phyloP scores from a whole-genome alignment of 92 coral and sea anemone species.

The Scolanthus callimorphus region DNA sequence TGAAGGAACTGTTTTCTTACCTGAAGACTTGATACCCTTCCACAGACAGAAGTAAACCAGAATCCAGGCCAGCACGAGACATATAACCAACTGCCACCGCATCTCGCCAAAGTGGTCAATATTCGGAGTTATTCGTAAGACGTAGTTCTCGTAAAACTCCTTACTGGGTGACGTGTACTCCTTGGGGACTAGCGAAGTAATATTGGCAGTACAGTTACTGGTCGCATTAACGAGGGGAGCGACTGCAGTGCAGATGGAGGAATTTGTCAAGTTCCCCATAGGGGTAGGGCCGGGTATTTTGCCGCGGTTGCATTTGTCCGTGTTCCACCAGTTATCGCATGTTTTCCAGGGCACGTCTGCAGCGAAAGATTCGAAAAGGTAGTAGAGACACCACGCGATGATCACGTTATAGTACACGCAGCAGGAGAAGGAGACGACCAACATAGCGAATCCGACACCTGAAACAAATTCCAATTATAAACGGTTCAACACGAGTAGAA shows the following conservation, averaged over 20 bases:
- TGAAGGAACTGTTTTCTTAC: no score
- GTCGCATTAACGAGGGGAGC: constrained; percentile 41
- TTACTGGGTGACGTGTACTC: constrained; percentile 82
- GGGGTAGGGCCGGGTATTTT: neutral
- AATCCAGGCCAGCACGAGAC: constrained; percentile 88
- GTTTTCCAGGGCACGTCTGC: constrained; percentile 88
- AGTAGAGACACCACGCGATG: constrained; percentile 97
- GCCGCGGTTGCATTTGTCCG: constrained; percentile 56
- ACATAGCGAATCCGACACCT: constrained; percentile 98
- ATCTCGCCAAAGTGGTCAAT: constrained; percentile 74
- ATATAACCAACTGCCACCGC: constrained; percentile 85
- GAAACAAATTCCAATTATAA: no score
- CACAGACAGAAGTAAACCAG: constrained; percentile 95
- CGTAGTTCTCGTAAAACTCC: constrained; percentile 92
- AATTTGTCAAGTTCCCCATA: constrained; percentile 20
- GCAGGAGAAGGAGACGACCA: constrained; percentile 90
- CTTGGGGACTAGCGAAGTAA: constrained; percentile 9
- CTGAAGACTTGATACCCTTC: constrained; percentile 99
- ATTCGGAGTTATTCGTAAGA: constrained; percentile 61
- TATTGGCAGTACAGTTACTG: constrained; percentile 25
- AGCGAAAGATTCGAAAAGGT: constrained; percentile 89
- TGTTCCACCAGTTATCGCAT: constrained; percentile 94
- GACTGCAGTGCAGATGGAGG: constrained; percentile 46
- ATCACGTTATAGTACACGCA: constrained; percentile 96
- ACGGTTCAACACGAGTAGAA: no score